Evolutionary conservation across 2,797 vertebrate species (phyloP).

Genomic region (Mormyrus hasselquistii): DNA sequence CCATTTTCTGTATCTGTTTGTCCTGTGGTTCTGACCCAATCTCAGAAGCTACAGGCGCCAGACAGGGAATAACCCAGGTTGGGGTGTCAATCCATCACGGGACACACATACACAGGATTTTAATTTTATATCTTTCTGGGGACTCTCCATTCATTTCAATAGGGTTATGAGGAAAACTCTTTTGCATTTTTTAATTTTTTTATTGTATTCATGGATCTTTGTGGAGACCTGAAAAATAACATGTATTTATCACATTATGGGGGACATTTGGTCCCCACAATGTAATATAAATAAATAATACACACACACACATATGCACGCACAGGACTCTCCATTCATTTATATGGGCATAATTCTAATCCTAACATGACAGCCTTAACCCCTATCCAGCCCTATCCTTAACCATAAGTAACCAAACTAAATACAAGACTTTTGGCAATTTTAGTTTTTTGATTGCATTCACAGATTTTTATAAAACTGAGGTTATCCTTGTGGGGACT

Average conservation of each 20-base stretch:
- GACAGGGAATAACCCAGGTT: neutral
- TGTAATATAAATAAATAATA: neutral
- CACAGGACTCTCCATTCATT: neutral
- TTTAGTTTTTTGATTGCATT: neutral
- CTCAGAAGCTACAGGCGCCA: neutral
- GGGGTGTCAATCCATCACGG: neutral
- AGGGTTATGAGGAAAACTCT: neutral
- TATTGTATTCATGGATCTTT: neutral
- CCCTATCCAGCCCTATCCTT: neutral
- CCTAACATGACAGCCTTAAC: neutral
- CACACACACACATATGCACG: neutral
- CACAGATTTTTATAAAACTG: neutral
- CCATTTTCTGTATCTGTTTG: neutral
- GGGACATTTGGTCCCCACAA: neutral
- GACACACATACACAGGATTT: neutral
- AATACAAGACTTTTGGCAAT: neutral
- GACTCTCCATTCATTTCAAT: neutral
- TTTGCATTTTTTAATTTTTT: neutral
- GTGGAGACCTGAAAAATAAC: neutral
- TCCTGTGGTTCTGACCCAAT: neutral
- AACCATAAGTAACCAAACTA: neutral
- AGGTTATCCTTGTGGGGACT: neutral
- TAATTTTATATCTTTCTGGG: neutral
- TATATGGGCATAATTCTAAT: neutral
- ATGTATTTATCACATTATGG: neutral